Base-by-base conservation (phyloP, 2,113 vertebrate genomes). In the Ophthalmolycus amberensis region DNA sequence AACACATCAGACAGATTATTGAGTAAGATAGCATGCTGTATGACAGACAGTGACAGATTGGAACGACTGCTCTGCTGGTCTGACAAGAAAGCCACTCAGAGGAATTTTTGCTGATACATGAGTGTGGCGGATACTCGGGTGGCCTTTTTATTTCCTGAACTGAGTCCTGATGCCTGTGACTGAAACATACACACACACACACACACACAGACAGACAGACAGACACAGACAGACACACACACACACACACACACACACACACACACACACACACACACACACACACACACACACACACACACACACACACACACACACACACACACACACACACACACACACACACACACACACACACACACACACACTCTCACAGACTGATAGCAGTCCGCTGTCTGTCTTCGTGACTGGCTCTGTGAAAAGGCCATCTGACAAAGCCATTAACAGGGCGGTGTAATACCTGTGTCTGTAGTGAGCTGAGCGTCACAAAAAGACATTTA, bases 351-450 rank as follows among this genome's bases (percentile, higher is more conserved):
- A 75, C 37, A 40, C 69, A 54, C 73, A 74, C 58, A 59, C 44
- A 58, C 82, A 72, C 67, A 71, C 78, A 75, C 71, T 42, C 74
- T 60, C 52, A 52, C 46, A 79, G 69, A 87, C 83, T 73, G 91
- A 91, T 89, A 86, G 86, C 86, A 82, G 82, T 87, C 63, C 22
- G 65, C 75, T 85, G 90, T 84, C 91, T 73, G 88, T 93, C 90
- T 90, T 86, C 56, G 38, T 91, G 92, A 93, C 87, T 87, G 85
- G 86, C 89, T 83, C 85, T 79, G 88, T 91, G 89, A 93, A 93
- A 89, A 90, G 90, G 91, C 91, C 91, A 92, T 94, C 92, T 94
- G 93, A 94, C 93, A 94, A 93, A 94, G 92, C 93, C 89, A 94
- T 94, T 94, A 94, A 92, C 88, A 81, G 87, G 85, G 80, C 82